Evolutionary conservation across 1,140 invertebrate genomes (phyloP).

Genomic region (Nasonia vitripennis): DNA sequence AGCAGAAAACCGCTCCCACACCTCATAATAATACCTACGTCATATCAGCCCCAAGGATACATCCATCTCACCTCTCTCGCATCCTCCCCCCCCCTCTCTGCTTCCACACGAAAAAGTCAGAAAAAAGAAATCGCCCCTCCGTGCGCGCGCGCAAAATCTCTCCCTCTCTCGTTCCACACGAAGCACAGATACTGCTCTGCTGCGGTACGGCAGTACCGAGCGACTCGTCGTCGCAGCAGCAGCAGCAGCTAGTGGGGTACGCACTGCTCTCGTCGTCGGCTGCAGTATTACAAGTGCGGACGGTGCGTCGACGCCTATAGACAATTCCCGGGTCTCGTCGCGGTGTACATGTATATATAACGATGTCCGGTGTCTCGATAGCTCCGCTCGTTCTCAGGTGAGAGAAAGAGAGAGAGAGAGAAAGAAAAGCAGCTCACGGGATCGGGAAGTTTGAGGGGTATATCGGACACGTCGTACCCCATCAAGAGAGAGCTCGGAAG

Average conservation of each 20-base stretch:
- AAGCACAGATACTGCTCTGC: not conserved
- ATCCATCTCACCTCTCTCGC: not conserved
- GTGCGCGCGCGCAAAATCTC: not conserved
- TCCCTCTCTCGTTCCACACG: too few species aligned
- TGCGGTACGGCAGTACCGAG: slow-evolving; percentile 29
- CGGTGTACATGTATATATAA: not conserved
- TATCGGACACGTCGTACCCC: too few species aligned
- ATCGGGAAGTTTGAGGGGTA: too few species aligned
- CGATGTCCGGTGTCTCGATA: not conserved
- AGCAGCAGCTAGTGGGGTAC: not conserved
- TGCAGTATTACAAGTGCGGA: not conserved
- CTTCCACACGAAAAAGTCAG: not conserved
- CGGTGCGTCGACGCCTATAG: not conserved
- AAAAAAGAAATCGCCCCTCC: not conserved
- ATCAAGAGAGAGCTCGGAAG: not conserved
- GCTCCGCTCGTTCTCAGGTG: not conserved
- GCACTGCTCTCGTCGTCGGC: not conserved
- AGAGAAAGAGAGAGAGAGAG: too few species aligned
- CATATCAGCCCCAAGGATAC: not conserved
- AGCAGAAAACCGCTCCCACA: not conserved
- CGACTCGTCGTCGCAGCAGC: slow-evolving; percentile 21
- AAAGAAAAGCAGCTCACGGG: too few species aligned
- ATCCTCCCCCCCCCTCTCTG: not conserved
- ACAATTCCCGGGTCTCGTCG: not conserved
- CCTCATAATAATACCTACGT: not conserved